A percentile compares a stretch with the other conserved stretches of the same genome.
These are phyloP conservation scores for Drosophila pseudoobscura DNA, from an alignment of 1,140 invertebrate species.

Conservation along the genomic window DNA sequence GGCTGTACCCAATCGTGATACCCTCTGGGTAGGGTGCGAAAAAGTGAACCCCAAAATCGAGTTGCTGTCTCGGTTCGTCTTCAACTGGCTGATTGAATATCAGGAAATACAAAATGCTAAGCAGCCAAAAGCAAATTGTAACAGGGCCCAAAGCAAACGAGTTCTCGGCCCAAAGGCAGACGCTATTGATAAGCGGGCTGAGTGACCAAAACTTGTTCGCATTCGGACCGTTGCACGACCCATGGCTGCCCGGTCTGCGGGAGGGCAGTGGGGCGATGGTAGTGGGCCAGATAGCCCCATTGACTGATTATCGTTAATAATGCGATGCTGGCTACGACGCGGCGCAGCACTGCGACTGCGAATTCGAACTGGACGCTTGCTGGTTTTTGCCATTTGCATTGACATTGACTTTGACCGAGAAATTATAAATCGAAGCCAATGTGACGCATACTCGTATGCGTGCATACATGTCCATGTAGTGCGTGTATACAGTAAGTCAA, in stretches of 20 bases:
- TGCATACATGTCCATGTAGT: slow-evolving; percentile 6
- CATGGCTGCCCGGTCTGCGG: not conserved
- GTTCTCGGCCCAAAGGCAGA: slow-evolving; percentile 54
- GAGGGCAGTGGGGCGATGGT: slow-evolving; percentile 12
- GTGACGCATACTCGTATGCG: slow-evolving; percentile 51
- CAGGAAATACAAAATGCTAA: slow-evolving; percentile 81
- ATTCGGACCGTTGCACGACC: slow-evolving; percentile 57
- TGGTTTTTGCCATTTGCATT: slow-evolving; percentile 72
- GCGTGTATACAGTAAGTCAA: not conserved
- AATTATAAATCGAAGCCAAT: slow-evolving; percentile 74
- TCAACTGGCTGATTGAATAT: slow-evolving; percentile 68
- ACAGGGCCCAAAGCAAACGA: slow-evolving; percentile 67
- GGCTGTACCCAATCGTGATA: not conserved
- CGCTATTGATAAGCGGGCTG: slow-evolving; percentile 51
- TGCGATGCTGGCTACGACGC: slow-evolving; percentile 28
- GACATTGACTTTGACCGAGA: slow-evolving; percentile 83
- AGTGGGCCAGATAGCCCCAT: slow-evolving; percentile 37
- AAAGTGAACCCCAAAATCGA: slow-evolving; percentile 44
- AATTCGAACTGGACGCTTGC: slow-evolving; percentile 20
- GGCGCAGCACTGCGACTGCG: not conserved
- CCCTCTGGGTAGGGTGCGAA: slow-evolving; percentile 9
- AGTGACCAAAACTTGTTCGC: slow-evolving; percentile 56
- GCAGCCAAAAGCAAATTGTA: slow-evolving; percentile 75
- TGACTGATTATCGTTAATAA: slow-evolving; percentile 60
- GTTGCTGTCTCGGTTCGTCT: slow-evolving; percentile 35